Conservation (phyloP, 2,113 vertebrate species). For the Rhea pennata region DNA sequence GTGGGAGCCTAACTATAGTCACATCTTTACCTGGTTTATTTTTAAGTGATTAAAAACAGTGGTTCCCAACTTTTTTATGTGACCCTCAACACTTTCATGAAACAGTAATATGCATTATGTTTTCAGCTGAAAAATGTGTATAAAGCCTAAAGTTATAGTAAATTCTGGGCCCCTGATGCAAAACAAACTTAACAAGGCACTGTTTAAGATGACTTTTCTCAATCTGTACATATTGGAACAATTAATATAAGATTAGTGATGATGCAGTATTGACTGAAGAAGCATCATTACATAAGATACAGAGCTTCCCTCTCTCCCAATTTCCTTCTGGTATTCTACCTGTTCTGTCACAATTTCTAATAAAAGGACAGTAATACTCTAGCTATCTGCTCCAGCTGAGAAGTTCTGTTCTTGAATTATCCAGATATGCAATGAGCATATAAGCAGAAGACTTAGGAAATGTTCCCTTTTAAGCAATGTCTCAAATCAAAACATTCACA, state of each 20-base stretch:
- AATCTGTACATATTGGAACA: background rate
- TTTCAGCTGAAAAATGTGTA: background rate
- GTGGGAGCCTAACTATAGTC: background rate
- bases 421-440: fast-evolving
- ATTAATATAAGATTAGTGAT: fast-evolving
- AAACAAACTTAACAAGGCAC: background rate
- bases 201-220: background rate
- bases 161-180: background rate
- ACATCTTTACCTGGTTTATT: fast-evolving
- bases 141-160: too few species aligned
- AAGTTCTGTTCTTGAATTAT: background rate
- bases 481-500: background rate
- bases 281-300: too few species aligned
- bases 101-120: fast-evolving
- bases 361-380: too few species aligned
- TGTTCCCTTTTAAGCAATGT: background rate
- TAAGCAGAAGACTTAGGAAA: background rate
- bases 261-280: background rate
- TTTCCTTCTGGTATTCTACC: background rate
- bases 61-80: background rate
- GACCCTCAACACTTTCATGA: fast-evolving
- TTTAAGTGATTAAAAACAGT: background rate
- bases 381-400: background rate
- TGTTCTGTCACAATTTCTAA: background rate
- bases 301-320: too few species aligned